Conservation (phyloP, 2,797 vertebrate species). For the Hyperoplus immaculatus region DNA sequence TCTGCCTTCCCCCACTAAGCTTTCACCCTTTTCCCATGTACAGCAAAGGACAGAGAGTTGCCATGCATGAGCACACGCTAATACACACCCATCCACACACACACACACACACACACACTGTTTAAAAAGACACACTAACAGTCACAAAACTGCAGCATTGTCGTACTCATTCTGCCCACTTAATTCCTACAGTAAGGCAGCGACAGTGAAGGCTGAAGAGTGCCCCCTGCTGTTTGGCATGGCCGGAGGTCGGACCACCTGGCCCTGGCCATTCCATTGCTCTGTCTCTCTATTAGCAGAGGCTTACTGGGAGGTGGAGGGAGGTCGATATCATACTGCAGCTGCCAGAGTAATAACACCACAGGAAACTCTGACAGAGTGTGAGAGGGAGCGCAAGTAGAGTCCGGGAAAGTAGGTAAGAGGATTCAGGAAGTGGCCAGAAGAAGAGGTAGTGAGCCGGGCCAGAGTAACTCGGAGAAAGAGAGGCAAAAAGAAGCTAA, state of each 20-base stretch:
- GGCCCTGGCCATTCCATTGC: conserved; percentile 45
- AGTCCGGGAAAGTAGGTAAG: conserved; percentile 25
- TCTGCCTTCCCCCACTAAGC: conserved; percentile 61
- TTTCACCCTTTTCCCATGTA: conserved; percentile 76
- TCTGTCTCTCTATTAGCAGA: conserved; percentile 68
- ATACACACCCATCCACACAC: conserved; percentile 29
- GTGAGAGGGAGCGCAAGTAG: conserved; percentile 27
- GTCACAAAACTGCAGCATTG: conserved; percentile 59
- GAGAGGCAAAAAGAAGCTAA: conserved; percentile 3
- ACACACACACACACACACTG: conserved; percentile 34
- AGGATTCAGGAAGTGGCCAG: conserved; percentile 44
- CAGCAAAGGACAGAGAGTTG: conserved; percentile 77
- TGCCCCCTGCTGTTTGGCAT: conserved; percentile 81
- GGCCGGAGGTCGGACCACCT: conserved; percentile 52
- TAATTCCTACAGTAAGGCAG: conserved; percentile 48
- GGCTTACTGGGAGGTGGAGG: conserved; percentile 63
- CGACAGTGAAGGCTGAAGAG: conserved; percentile 78
- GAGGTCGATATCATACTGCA: conserved; percentile 64
- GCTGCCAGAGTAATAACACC: conserved; percentile 70
- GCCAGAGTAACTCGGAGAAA: conserved; percentile 27
- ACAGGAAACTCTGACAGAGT: conserved; percentile 50
- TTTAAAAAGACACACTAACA: conserved; percentile 18
- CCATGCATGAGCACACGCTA: conserved; percentile 61
- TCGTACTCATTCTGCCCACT: conserved; percentile 55
- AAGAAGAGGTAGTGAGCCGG: conserved; percentile 20